A percentile compares a stretch with the other conserved stretches of the same genome.
These are phyloP conservation scores for Molossus molossus DNA, from an alignment of 2,797 vertebrate genomes.

Conservation along the genomic window DNA sequence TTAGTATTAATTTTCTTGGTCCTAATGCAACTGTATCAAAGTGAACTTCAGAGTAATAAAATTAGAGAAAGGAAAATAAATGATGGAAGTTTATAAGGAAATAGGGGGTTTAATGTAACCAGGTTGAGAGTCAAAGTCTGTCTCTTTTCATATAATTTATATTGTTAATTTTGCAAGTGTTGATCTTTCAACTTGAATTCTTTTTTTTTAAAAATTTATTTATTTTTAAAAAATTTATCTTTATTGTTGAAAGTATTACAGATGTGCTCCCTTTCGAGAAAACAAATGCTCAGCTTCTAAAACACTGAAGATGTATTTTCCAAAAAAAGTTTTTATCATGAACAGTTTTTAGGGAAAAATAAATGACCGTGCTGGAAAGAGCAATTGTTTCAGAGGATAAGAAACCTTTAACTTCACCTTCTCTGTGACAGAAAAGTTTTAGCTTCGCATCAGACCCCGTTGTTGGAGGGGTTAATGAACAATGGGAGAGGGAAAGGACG, in stretches of 20 bases:
- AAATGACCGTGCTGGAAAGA: conserved; percentile 39
- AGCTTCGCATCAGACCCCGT: not conserved
- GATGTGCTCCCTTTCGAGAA: not conserved
- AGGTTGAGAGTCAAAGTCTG: conserved; percentile 63
- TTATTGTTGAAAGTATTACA: not conserved
- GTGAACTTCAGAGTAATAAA: conserved; percentile 79
- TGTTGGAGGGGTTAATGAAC: not conserved
- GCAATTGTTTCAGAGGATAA: not conserved
- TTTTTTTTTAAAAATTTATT: not conserved
- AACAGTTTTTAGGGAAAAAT: conserved; percentile 2
- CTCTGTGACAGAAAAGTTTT: conserved; percentile 17
- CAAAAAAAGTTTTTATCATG: conserved; percentile 37
- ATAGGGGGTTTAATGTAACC: conserved; percentile 73
- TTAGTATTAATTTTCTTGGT: conserved; percentile 82
- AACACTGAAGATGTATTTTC: conserved; percentile 68
- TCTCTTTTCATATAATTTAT: conserved; percentile 73
- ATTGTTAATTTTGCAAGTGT: conserved; percentile 79
- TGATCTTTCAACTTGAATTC: conserved; percentile 72
- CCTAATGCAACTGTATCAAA: conserved; percentile 72
- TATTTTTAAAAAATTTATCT: not conserved
- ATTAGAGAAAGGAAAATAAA: conserved; percentile 85
- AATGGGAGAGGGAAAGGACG: not conserved
- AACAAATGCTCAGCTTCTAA: conserved; percentile 66
- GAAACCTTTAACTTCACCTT: conserved; percentile 49
- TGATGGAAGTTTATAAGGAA: conserved; percentile 82